A percentile compares a stretch with the other conserved stretches of the same genome.
Conservation (phyloP, 2,113 vertebrate genomes). For the Terrapene triunguis region DNA sequence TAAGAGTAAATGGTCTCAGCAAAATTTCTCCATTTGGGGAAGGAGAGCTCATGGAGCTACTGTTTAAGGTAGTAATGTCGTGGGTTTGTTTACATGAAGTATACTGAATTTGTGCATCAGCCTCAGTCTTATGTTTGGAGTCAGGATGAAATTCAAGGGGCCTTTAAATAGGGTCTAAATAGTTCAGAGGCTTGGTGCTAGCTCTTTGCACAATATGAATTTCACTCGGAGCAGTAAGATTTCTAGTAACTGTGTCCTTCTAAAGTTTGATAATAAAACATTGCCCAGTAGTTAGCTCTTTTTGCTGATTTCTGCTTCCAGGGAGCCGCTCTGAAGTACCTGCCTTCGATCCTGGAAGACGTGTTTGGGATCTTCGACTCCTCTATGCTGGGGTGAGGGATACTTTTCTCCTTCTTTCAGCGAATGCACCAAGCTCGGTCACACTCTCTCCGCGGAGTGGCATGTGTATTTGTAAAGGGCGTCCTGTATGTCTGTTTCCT, state of each 20-base stretch:
- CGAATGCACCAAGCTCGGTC: not conserved
- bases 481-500: not conserved
- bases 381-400: constrained; percentile 38
- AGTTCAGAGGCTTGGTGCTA: not conserved
- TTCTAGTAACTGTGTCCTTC: not conserved
- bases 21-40: not conserved
- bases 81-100: not conserved
- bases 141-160: not conserved
- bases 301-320: not conserved
- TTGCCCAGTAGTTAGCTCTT: not conserved
- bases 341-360: constrained; percentile 61
- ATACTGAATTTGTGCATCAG: not conserved
- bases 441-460: not conserved
- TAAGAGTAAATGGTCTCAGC: not conserved
- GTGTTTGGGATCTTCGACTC: constrained; percentile 56
- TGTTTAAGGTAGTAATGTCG: not conserved
- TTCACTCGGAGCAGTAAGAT: not conserved
- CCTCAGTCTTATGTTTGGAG: not conserved
- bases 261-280: not conserved
- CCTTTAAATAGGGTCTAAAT: not conserved
- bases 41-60: not conserved
- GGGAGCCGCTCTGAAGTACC: constrained; percentile 70
- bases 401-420: not conserved
- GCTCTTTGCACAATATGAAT: not conserved
- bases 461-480: not conserved